phyloP scores from a whole-genome alignment of 2,113 vertebrate species.

The Syngnathus typhle region DNA sequence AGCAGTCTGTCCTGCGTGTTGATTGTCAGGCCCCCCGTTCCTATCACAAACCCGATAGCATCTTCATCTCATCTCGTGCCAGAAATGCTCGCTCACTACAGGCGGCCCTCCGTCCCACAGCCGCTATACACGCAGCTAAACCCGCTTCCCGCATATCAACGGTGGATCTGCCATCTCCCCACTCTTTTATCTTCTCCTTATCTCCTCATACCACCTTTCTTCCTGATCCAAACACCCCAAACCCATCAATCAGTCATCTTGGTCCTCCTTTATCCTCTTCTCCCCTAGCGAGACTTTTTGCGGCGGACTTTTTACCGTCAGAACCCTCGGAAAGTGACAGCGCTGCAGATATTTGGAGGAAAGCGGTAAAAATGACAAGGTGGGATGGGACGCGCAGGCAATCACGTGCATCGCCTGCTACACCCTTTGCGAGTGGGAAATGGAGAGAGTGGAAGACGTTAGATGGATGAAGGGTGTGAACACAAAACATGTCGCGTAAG shows the following conservation, averaged over 20 bases:
- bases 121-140: constrained; percentile 20
- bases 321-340: constrained; percentile 31
- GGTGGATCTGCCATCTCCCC: constrained; percentile 56
- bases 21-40: constrained; percentile 53
- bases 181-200: constrained; percentile 62
- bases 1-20: constrained; percentile 61
- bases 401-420: constrained; percentile 1
- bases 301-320: constrained; percentile 33
- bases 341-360: constrained; percentile 19
- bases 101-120: constrained; percentile 37
- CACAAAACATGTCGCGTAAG: constrained; percentile 36
- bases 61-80: constrained; percentile 68
- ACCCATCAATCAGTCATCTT: constrained; percentile 48
- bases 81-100: constrained; percentile 44
- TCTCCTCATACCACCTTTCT: constrained; percentile 63
- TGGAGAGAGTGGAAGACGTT: constrained; percentile 15
- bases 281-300: constrained; percentile 30
- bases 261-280: constrained; percentile 39
- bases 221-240: constrained; percentile 43
- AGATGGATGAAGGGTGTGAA: constrained; percentile 16
- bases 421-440: constrained; percentile 3
- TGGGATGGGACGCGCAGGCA: constrained; percentile 5
- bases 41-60: constrained; percentile 61
- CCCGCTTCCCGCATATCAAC: constrained; percentile 48
- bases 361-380: constrained; percentile 14